Conservation (phyloP, 2,888 invertebrate species). For the Trypoxylon attenuatum region DNA sequence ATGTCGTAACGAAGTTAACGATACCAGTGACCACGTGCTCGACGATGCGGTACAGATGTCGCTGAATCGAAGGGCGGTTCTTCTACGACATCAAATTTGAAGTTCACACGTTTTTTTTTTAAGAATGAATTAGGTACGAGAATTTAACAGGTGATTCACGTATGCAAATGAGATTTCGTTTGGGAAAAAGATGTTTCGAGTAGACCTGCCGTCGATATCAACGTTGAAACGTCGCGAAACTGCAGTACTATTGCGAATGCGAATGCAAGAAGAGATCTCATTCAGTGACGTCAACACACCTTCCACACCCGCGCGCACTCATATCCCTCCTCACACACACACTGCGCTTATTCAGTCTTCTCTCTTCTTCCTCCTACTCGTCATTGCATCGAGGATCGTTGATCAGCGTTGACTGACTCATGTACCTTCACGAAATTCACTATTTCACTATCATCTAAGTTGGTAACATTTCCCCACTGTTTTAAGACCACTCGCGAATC, state of each 20-base stretch:
- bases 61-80: slow-evolving; percentile 15
- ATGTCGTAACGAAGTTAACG: background rate
- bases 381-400: background rate
- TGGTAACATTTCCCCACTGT: too few species aligned
- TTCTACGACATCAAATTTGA: slow-evolving; percentile 26
- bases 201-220: too few species aligned
- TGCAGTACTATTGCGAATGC: slow-evolving; percentile 38
- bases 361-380: background rate
- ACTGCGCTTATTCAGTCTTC: slow-evolving; percentile 10
- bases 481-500: too few species aligned
- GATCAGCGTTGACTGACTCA: background rate
- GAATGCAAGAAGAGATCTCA: slow-evolving; percentile 36
- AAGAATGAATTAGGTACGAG: too few species aligned
- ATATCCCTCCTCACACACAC: slow-evolving; percentile 28
- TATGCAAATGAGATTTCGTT: too few species aligned
- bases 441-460: too few species aligned
- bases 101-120: too few species aligned
- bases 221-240: slow-evolving; percentile 49
- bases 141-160: too few species aligned
- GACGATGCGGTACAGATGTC: slow-evolving; percentile 24
- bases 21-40: slow-evolving; percentile 26
- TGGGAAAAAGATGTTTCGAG: too few species aligned
- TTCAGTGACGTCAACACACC: slow-evolving; percentile 56
- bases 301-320: slow-evolving; percentile 46
- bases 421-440: background rate